Conservation (phyloP, 2,113 vertebrate genomes). For the Dolichotis patagonum region DNA sequence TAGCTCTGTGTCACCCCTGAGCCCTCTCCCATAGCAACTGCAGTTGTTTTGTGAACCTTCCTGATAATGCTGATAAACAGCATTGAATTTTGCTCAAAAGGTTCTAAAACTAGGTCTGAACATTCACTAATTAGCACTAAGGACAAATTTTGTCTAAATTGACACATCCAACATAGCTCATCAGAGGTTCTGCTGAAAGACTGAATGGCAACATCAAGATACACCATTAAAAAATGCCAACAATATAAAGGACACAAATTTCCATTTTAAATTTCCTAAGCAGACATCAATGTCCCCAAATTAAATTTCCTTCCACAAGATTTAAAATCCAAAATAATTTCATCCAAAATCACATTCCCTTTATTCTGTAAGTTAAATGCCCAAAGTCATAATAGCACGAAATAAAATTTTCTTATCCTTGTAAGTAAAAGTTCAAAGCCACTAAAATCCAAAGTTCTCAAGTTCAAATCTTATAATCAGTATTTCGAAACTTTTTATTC, state of each 20-base stretch:
- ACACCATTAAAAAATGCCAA: background rate
- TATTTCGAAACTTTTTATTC: conserved; percentile 5
- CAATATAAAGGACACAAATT: background rate
- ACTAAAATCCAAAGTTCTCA: background rate
- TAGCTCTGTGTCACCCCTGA: background rate
- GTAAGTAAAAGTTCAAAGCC: conserved; percentile 60
- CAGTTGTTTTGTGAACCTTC: background rate
- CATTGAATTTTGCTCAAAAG: background rate
- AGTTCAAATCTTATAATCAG: conserved; percentile 14
- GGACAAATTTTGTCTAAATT: conserved; percentile 1
- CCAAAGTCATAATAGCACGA: conserved; percentile 49
- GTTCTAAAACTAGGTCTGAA: conserved; percentile 12
- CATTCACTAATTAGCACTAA: conserved; percentile 40
- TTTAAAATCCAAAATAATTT: conserved; percentile 60
- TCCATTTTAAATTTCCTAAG: conserved; percentile 38
- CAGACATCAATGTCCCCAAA: conserved; percentile 24
- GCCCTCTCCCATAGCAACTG: background rate
- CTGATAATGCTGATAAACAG: background rate
- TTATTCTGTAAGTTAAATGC: conserved; percentile 49
- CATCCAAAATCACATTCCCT: conserved; percentile 56
- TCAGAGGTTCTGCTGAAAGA: conserved; percentile 11
- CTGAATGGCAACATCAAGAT: conserved; percentile 22
- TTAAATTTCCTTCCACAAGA: conserved; percentile 47
- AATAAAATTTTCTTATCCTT: conserved; percentile 56
- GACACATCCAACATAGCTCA: background rate